Evolutionary conservation across 2,113 vertebrate species (phyloP).

Genomic region (Leptodactylus fuscus): DNA sequence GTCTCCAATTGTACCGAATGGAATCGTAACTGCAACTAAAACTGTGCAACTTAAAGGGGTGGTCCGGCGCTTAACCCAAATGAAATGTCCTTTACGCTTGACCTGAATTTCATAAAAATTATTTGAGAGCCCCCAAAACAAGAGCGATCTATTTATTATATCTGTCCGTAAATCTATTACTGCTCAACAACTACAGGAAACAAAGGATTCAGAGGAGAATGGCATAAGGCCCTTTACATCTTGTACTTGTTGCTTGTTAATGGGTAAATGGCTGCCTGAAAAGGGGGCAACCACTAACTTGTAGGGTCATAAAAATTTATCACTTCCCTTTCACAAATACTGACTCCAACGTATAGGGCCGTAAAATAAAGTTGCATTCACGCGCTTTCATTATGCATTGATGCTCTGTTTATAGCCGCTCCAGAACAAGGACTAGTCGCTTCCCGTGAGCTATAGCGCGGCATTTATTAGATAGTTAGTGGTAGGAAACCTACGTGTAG

Average conservation of each 20-base stretch:
- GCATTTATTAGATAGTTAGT: constrained; percentile 33
- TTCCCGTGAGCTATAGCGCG: background rate
- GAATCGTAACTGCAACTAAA: no score
- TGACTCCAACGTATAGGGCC: background rate
- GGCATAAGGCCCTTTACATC: background rate
- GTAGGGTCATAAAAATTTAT: background rate
- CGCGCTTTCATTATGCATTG: constrained; percentile 22
- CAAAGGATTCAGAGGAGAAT: background rate
- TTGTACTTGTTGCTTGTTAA: constrained; percentile 20
- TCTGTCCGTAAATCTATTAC: background rate
- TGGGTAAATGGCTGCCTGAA: background rate
- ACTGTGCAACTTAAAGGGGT: no score
- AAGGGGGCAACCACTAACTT: constrained; percentile 1
- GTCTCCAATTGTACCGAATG: no score
- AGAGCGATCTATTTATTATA: background rate
- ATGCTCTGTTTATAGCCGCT: constrained; percentile 1
- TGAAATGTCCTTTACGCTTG: no score
- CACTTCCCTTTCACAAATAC: constrained; percentile 9
- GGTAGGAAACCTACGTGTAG: background rate
- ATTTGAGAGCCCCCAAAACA: no score
- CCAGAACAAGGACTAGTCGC: background rate
- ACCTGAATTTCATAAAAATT: no score
- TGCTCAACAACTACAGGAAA: background rate
- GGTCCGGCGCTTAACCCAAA: no score
- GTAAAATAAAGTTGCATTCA: constrained; percentile 8